Evolutionary conservation across 1,140 invertebrate genomes (phyloP), one percentile per base, ranked within the genome.

Genomic region (Gonatopus flavifemur): DNA sequence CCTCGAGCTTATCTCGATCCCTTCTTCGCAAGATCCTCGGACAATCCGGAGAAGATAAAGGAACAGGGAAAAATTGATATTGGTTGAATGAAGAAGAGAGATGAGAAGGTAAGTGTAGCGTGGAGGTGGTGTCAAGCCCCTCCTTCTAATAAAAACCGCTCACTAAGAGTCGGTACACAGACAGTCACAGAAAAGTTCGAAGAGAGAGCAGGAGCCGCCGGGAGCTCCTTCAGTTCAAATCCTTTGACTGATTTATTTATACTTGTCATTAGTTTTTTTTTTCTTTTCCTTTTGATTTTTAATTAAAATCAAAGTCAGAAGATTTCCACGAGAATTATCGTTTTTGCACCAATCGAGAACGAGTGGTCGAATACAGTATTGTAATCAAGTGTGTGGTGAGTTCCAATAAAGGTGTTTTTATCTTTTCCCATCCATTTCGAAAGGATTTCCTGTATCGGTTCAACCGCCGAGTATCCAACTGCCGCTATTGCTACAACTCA

Each of bases 101-200:
- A 57, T 36, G 47, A 52, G 52, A 63, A 54, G 48, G 53, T 53
- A 74, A 71, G 64, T 73, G 67, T 68, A 72, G 59, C 66, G 59
- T 72, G 71, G 74, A 70, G 74, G 72, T 73, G 71, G 74, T 59
- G 70, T 62, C 60, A 70, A 70, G 67, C 73, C 69, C 74, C 75
- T 74, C 70, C 75, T 74, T 76, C 74, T 74, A 77, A 78, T 77
- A 78, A 76, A 78, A 78, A 73, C 76, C 74, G 75, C 70, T 76
- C 70, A 72, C 75, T 75, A 70, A 74, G 65, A 66, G 67, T 57
- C 54, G 66, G 65, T 65, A 71, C 59, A 76, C 76, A 77, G 72
- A 76, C 72, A 78, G 76, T 77, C 61, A 77, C 70, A 75, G 74
- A 70, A 70, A 66, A 70, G 64, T 52, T 66, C n/a, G n/a, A n/a